Evolutionary conservation across 2,113 vertebrate genomes (phyloP).

Genomic region (Clarias gariepinus): DNA sequence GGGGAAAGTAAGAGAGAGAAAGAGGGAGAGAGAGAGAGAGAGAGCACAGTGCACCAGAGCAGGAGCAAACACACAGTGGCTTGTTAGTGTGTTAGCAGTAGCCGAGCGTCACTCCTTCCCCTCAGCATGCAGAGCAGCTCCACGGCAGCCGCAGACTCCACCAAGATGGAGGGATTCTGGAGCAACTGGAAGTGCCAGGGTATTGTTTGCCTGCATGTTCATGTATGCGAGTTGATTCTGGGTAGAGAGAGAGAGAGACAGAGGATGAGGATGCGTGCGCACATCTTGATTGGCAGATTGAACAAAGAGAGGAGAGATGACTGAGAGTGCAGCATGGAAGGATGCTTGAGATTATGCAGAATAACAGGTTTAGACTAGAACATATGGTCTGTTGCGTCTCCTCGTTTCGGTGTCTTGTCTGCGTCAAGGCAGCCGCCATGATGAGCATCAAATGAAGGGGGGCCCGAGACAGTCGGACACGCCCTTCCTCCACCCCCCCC

Average conservation of each 20-base stretch:
- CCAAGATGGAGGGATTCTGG: slow-evolving; percentile 96
- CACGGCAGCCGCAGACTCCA: slow-evolving; percentile 64
- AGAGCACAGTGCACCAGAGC: slow-evolving; percentile 48
- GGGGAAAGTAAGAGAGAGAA: slow-evolving; percentile 58
- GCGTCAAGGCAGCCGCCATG: slow-evolving; percentile 34
- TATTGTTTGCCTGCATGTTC: slow-evolving; percentile 67
- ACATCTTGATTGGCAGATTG: slow-evolving; percentile 59
- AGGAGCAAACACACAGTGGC: slow-evolving; percentile 63
- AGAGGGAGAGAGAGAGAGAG: slow-evolving; percentile 48
- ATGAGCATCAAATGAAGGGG: slow-evolving; percentile 10
- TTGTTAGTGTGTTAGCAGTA: slow-evolving; percentile 47
- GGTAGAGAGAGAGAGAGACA: not conserved
- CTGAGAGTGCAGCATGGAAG: not conserved
- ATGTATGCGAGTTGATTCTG: slow-evolving; percentile 25
- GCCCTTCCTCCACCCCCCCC: slow-evolving; percentile 30
- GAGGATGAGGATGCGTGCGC: slow-evolving; percentile 45
- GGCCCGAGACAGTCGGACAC: slow-evolving; percentile 39
- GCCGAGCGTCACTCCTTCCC: slow-evolving; percentile 34
- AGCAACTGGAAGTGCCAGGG: slow-evolving; percentile 99
- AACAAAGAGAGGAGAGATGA: slow-evolving; percentile 24
- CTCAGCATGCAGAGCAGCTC: slow-evolving; percentile 85
- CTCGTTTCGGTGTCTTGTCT: slow-evolving; percentile 11
- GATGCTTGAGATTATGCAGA: not conserved
- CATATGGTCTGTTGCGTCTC: not conserved
- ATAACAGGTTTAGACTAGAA: not conserved